These are phyloP conservation scores for Sphaeridia pumilis DNA, from an alignment of 2,888 invertebrate species.

Conservation along the genomic window DNA sequence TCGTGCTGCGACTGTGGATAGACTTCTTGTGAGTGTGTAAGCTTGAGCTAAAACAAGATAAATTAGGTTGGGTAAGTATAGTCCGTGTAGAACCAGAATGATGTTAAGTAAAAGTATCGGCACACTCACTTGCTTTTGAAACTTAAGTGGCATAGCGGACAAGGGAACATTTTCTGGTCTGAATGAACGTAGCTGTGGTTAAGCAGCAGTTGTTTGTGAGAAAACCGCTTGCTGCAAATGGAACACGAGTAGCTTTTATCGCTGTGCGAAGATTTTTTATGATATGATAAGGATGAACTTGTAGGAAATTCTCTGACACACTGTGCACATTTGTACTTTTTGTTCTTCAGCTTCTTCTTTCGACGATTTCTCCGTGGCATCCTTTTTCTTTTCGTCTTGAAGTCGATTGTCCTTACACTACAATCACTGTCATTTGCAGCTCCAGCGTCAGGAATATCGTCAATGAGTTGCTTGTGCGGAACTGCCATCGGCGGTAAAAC, in stretches of 20 bases:
- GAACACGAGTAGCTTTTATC: slow-evolving; percentile 43
- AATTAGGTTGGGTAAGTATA: too few relatives aligned
- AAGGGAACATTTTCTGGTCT: slow-evolving; percentile 52
- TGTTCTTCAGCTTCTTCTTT: slow-evolving; percentile 1
- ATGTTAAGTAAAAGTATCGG: slow-evolving; percentile 3
- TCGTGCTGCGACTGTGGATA: slow-evolving; percentile 36
- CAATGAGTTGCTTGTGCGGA: neutral
- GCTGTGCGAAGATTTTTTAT: slow-evolving; percentile 37
- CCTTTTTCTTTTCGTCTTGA: slow-evolving; percentile 1
- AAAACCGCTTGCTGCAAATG: slow-evolving; percentile 63
- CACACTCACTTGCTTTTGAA: slow-evolving; percentile 27
- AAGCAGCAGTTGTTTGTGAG: slow-evolving; percentile 58
- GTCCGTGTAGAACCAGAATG: too few relatives aligned
- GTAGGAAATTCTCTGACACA: slow-evolving; percentile 58
- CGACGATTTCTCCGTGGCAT: neutral
- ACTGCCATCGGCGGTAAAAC: neutral
- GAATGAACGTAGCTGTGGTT: slow-evolving; percentile 70
- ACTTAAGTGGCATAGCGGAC: slow-evolving; percentile 19
- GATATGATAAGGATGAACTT: slow-evolving; percentile 61
- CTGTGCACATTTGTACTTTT: slow-evolving; percentile 46
- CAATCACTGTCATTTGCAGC: slow-evolving; percentile 10
- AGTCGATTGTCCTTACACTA: slow-evolving; percentile 17
- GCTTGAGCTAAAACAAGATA: slow-evolving; percentile 42
- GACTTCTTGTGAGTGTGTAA: slow-evolving; percentile 55
- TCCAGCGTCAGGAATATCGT: neutral